These are phyloP conservation scores for Agrypnia vestita DNA, from an alignment of 1,140 invertebrate genomes.

Conservation along the genomic window DNA sequence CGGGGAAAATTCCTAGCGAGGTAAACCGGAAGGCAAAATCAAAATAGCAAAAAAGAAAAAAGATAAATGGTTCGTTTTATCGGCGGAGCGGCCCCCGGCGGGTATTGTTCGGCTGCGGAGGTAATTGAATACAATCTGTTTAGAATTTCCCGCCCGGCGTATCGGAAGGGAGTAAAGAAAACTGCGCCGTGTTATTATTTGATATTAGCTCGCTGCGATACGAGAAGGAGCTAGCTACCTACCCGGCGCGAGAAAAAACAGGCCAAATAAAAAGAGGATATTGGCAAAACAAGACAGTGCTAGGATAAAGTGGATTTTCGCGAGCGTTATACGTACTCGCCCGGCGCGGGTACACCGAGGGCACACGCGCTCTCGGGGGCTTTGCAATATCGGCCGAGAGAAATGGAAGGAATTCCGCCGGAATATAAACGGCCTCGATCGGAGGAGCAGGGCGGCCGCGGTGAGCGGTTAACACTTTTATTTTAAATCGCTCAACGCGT, in stretches of 20 bases:
- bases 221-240: slow-evolving; percentile 19
- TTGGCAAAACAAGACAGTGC: slow-evolving; percentile 51
- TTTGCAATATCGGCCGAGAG: neutral
- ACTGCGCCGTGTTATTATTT: slow-evolving; percentile 45
- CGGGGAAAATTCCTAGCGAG: too few species aligned
- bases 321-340: slow-evolving; percentile 37
- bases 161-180: slow-evolving; percentile 35
- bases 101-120: slow-evolving; percentile 24
- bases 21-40: too few species aligned
- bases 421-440: slow-evolving; percentile 23
- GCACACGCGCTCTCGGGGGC: neutral
- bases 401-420: slow-evolving; percentile 2
- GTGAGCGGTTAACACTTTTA: slow-evolving; percentile 25
- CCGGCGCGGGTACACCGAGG: neutral
- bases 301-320: slow-evolving; percentile 50
- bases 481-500: slow-evolving; percentile 27
- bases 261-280: slow-evolving; percentile 45
- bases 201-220: slow-evolving; percentile 44
- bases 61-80: too few species aligned
- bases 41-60: too few species aligned
- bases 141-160: slow-evolving; percentile 22
- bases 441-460: neutral
- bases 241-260: slow-evolving; percentile 17
- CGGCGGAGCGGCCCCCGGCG: too few species aligned
- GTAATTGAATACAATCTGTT: slow-evolving; percentile 48